A percentile compares a stretch with the other conserved stretches of the same genome.
Conservation (phyloP, 2,888 invertebrate species). For the Chromoteleia sp. region DNA sequence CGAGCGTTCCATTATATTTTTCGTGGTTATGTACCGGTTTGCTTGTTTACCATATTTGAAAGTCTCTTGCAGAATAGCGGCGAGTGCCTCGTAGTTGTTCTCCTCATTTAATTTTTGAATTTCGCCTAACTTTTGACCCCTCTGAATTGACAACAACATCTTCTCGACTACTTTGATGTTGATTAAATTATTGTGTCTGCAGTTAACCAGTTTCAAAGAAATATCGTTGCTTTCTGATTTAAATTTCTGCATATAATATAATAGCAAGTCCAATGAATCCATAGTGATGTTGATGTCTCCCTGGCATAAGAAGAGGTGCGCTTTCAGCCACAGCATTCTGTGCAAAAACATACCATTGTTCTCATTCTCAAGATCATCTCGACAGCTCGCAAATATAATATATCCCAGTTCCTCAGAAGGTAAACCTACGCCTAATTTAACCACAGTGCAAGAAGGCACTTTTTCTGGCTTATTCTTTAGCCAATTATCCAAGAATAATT, state of each 20-base stretch:
- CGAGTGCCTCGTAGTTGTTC: slow-evolving; percentile 88
- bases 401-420: slow-evolving; percentile 85
- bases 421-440: slow-evolving; percentile 79
- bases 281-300: slow-evolving; percentile 86
- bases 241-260: slow-evolving; percentile 76
- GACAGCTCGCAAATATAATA: slow-evolving; percentile 85
- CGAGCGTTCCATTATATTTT: slow-evolving; percentile 83
- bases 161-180: slow-evolving; percentile 84
- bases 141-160: slow-evolving; percentile 85
- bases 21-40: slow-evolving; percentile 75
- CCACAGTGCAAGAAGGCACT: slow-evolving; percentile 76
- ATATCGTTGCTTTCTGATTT: slow-evolving; percentile 79
- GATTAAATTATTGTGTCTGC: slow-evolving; percentile 85
- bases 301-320: slow-evolving; percentile 86
- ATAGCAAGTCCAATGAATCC: slow-evolving; percentile 84
- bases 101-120: slow-evolving; percentile 89
- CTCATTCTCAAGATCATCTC: slow-evolving; percentile 84
- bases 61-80: slow-evolving; percentile 89
- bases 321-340: slow-evolving; percentile 86
- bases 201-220: slow-evolving; percentile 85
- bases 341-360: slow-evolving; percentile 85
- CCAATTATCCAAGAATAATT: slow-evolving; percentile 85
- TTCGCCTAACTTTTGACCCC: slow-evolving; percentile 87
- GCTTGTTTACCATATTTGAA: slow-evolving; percentile 86
- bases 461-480: slow-evolving; percentile 78